Evolutionary conservation across 1,140 invertebrate species (phyloP), one percentile per base, ranked within the genome.

Genomic region (Cydia pomonella): DNA sequence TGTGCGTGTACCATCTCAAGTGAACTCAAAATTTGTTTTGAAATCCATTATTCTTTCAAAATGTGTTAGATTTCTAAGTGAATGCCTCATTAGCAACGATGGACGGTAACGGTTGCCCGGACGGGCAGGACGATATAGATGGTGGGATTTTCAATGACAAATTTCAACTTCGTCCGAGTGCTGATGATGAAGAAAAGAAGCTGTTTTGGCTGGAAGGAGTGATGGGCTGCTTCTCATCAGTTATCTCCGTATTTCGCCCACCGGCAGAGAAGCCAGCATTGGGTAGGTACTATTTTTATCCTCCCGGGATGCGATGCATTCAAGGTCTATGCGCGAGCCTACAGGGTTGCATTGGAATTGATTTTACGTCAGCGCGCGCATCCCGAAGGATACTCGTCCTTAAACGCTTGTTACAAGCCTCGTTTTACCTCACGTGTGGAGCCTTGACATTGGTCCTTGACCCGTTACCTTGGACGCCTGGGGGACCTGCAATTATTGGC

Each of bases 151-250:
- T 44, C 50, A 74, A 74, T 59, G 73, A 74, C 73, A 41, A 16
- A 29, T 25, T 25, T 23, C 62, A 66, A 38, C n/a, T 66, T n/a
- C 29, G 44, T 13, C 74, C 27, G 3, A 18, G 72, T 25, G 62
- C 64, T 69, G 44, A 29, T 23, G 74, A 84, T 23, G 87, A 85
- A 63, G 88, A 89, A 74, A 87, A 85, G 59, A 76, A 76, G 69
- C 47, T 83, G 47, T 84, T 84, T 73, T 89, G 88, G 88, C 80
- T 86, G 76, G 84, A 79, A n/a, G 86, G 86, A 44, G 80, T 92
- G 18, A 75, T 87, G 72, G 82, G 86, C 0, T 92, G 90, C 73
- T 90, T 92, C 73, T 84, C 87, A 7, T 82, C 80, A 0, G 77
- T 92, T 5, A 74, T 84, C 25, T 83, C 86, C 1, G 33, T 89